A percentile compares a stretch with the other conserved stretches of the same genome.
phyloP scores from a whole-genome alignment of 23 tunicate species.

The Halocynthia roretzi region DNA sequence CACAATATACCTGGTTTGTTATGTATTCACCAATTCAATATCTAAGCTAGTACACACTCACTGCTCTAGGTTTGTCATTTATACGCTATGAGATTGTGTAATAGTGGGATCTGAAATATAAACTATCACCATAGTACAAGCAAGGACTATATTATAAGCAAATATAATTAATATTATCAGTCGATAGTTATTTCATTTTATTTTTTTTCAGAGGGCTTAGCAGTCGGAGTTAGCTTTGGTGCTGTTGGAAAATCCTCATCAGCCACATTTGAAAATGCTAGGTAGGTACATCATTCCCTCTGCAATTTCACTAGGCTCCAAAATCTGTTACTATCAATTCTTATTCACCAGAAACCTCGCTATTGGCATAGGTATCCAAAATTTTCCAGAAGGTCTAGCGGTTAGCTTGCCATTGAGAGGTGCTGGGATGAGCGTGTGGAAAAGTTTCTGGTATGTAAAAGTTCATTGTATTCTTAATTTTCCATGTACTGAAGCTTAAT shows the following conservation, averaged over 20 bases:
- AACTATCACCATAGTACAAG: too few relatives aligned
- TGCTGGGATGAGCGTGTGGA: slow-evolving; percentile 78
- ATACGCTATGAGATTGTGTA: too few relatives aligned
- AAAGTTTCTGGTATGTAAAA: slow-evolving; percentile 46
- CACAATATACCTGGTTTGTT: slow-evolving; percentile 82
- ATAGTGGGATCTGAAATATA: too few relatives aligned
- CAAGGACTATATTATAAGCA: too few relatives aligned
- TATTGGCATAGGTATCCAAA: slow-evolving; percentile 93
- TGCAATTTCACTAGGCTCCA: not conserved
- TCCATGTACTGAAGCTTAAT: too few relatives aligned
- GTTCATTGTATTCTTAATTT: not conserved
- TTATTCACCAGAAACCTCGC: slow-evolving; percentile 38
- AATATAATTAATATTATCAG: too few relatives aligned
- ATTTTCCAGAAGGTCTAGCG: slow-evolving; percentile 98
- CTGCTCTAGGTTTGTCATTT: not conserved
- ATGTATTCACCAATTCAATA: not conserved
- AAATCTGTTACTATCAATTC: not conserved
- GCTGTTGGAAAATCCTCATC: slow-evolving; percentile 80
- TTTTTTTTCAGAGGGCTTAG: slow-evolving; percentile 33
- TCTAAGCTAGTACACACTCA: too few relatives aligned
- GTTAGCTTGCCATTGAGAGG: slow-evolving; percentile 93
- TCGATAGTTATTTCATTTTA: too few relatives aligned
- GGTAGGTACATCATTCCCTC: slow-evolving; percentile 5
- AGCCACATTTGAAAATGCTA: slow-evolving; percentile 80
- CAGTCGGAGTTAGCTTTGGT: slow-evolving; percentile 96